Base-by-base conservation (phyloP, 2,888 invertebrate genomes). In the Meiosimyza platycephala region DNA sequence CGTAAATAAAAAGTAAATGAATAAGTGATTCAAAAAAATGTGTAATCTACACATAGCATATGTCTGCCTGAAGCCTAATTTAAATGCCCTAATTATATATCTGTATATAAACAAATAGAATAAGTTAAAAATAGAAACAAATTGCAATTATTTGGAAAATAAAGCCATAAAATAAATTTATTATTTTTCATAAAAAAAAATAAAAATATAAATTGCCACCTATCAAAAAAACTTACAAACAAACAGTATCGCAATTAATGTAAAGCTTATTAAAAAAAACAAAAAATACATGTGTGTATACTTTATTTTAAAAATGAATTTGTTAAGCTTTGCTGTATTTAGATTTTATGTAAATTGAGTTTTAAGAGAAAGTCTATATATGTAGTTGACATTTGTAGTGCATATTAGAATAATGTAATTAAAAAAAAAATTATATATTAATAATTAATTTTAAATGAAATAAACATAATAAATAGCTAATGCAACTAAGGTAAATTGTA, bases 381-480 rank as follows among this genome's bases (percentile, higher is more conserved):
- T 51, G 33, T 15, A 16, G 28, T 28, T 65, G 51, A 22, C 28
- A 40, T 33, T 50, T 50, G 50, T 33, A 63, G n/a, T 63, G 40
- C 22, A 47, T 64, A 51, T 62, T 52, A 16, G 54, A 16, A 64
- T n/a, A 6, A 65, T 50, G 51, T 22, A 48, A 63, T 33, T 33
- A 13, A 47, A 28, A 57, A 16, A 69, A 62, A n/a, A n/a, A n/a
- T 72, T 66, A 51, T 12, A 33, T 72, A 69, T 55, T 71, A 64
- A 59, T 28, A 54, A 66, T 16, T 51, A 66, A 67, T 67, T 70
- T 28, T 4, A 3, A 67, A 70, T 64, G n/a, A 16, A 54, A 50
- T 28, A 66, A 64, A 69, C 18, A 57, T 12, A 33, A 52, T 69
- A 50, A 40, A 59, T 33, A 51, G 50, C 4, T 52, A 65, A 67